A percentile compares a stretch with the other conserved stretches of the same genome.
Evolutionary conservation across 2,113 vertebrate species (phyloP).

Genomic region (Ceyx margarethae): DNA sequence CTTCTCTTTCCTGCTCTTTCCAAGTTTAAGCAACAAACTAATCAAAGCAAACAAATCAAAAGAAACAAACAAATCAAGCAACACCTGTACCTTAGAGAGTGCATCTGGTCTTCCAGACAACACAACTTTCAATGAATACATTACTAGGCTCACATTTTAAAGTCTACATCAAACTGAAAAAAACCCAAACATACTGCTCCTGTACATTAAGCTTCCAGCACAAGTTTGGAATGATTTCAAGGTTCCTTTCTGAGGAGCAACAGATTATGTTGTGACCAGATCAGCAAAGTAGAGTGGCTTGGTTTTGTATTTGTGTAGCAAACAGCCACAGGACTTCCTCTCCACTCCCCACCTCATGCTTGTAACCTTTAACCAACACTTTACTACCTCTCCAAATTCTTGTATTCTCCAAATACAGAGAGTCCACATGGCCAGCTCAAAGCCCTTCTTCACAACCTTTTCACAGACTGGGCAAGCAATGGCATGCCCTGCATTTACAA

Average conservation of each 20-base stretch:
- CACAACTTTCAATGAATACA: background rate
- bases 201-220: background rate
- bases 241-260: background rate
- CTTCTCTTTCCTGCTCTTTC: background rate
- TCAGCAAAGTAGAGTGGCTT: background rate
- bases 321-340: background rate
- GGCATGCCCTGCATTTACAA: too few relatives aligned
- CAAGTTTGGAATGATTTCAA: background rate
- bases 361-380: background rate
- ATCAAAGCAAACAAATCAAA: too few relatives aligned
- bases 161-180: background rate
- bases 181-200: background rate
- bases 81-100: background rate
- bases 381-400: rapidly evolving
- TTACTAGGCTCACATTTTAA: background rate
- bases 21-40: background rate
- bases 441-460: background rate
- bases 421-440: background rate
- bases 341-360: background rate
- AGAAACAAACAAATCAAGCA: too few relatives aligned
- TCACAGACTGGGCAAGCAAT: rapidly evolving
- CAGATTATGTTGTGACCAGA: background rate
- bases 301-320: background rate
- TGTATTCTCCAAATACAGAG: background rate
- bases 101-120: background rate